phyloP scores from a whole-genome alignment of 2,888 invertebrate genomes.

The Julus scandinavius region DNA sequence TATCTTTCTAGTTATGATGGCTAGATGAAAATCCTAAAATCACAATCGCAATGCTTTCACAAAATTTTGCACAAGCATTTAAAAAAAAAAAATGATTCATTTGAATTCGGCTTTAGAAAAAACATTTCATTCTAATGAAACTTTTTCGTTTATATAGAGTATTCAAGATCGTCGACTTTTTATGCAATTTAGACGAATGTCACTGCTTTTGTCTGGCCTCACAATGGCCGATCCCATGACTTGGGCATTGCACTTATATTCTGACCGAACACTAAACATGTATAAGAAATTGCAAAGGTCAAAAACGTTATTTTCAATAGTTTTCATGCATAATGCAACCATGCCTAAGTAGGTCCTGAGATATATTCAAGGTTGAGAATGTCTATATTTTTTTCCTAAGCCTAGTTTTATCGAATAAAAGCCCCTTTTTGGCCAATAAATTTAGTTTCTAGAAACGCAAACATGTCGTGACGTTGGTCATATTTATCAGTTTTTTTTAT shows the following conservation, averaged over 20 bases:
- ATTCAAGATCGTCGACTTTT: neutral
- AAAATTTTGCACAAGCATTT: no score
- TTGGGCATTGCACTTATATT: neutral
- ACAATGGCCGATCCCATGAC: neutral
- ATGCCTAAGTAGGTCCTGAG: neutral
- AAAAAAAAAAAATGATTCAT: no score
- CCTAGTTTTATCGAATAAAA: slow-evolving; percentile 3
- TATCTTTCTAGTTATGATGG: no score
- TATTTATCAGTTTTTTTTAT: slow-evolving; percentile 13
- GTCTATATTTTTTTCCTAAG: neutral
- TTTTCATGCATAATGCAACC: slow-evolving; percentile 11
- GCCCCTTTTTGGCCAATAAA: neutral
- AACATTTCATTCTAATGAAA: neutral
- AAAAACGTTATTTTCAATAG: neutral
- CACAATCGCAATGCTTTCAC: no score
- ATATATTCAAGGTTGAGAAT: neutral
- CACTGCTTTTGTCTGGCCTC: slow-evolving; percentile 20
- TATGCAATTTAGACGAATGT: neutral
- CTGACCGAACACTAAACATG: neutral
- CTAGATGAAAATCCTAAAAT: no score
- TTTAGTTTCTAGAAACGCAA: slow-evolving; percentile 27
- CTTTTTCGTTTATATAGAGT: neutral
- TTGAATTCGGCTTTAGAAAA: no score
- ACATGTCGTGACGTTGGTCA: slow-evolving; percentile 36
- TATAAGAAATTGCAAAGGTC: neutral